Percentiles rank a stretch among this genome's conserved stretches.
phyloP scores from a whole-genome alignment of 2,797 vertebrate species.

The Discoglossus pictus region DNA sequence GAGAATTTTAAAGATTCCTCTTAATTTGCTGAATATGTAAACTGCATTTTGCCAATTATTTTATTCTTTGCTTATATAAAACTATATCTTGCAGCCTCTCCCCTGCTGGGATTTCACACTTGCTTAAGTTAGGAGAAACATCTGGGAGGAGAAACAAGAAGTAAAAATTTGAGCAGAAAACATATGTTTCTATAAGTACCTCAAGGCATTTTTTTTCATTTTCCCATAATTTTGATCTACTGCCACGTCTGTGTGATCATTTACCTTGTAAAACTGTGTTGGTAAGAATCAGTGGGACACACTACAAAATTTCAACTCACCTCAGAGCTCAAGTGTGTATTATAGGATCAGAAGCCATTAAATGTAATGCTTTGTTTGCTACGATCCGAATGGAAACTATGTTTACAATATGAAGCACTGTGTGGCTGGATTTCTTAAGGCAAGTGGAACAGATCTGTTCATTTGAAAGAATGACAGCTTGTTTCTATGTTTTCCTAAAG shows the following conservation, averaged over 20 bases:
- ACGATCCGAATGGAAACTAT: constrained; percentile 59
- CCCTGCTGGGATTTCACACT: too few species aligned
- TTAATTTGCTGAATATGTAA: too few species aligned
- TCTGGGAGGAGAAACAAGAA: too few species aligned
- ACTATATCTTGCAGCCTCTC: too few species aligned
- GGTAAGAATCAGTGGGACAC: constrained; percentile 55
- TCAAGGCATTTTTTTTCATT: constrained; percentile 1
- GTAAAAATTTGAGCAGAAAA: too few species aligned
- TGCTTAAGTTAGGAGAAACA: too few species aligned
- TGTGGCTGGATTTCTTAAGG: constrained; percentile 53
- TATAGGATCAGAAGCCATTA: constrained; percentile 66
- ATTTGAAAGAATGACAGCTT: constrained; percentile 42
- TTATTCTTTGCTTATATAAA: too few species aligned
- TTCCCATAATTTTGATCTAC: constrained; percentile 47
- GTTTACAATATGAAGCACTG: constrained; percentile 55
- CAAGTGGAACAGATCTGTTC: constrained; percentile 47
- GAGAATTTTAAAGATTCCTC: too few species aligned
- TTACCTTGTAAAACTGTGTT: constrained; percentile 49
- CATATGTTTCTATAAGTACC: constrained; percentile 41
- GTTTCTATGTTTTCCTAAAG: constrained; percentile 21
- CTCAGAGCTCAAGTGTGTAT: constrained; percentile 57
- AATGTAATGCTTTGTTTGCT: constrained; percentile 61
- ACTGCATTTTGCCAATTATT: too few species aligned
- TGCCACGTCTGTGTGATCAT: constrained; percentile 33
- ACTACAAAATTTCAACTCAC: constrained; percentile 63